Conservation (phyloP, 2,113 vertebrate species). For the Pseudorasbora parva region DNA sequence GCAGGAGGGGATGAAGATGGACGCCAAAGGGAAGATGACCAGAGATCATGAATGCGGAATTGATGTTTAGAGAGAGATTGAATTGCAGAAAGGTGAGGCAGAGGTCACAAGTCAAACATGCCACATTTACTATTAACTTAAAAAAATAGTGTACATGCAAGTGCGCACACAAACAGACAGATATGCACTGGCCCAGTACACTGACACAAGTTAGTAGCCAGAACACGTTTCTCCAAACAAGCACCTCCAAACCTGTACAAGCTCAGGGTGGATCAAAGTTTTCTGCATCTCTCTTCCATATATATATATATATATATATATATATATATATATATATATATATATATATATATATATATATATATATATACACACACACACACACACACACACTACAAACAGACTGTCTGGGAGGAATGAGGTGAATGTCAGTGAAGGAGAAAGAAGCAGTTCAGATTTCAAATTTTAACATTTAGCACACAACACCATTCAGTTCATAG, state of each 20-base stretch:
- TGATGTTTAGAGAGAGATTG: conserved; percentile 13
- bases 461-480: conserved; percentile 10
- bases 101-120: conserved; percentile 7
- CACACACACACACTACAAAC: background rate
- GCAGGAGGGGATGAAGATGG: conserved; percentile 19
- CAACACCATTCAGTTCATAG: background rate
- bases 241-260: conserved; percentile 26
- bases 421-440: conserved; percentile 16
- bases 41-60: background rate
- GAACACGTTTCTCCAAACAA: conserved; percentile 43
- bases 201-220: conserved; percentile 46
- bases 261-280: conserved; percentile 31
- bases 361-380: no score
- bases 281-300: conserved; percentile 4
- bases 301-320: no score
- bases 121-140: conserved; percentile 26
- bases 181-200: conserved; percentile 12
- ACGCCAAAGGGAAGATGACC: conserved; percentile 15
- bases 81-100: conserved; percentile 20
- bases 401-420: conserved; percentile 34
- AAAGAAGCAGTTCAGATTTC: background rate
- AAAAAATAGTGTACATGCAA: background rate
- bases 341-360: no score
- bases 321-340: no score
- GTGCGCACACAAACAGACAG: background rate